Percentiles rank a stretch among this genome's conserved stretches.
These are phyloP conservation scores for Rutilus rutilus DNA, from an alignment of 2,113 vertebrate genomes.

Conservation along the genomic window DNA sequence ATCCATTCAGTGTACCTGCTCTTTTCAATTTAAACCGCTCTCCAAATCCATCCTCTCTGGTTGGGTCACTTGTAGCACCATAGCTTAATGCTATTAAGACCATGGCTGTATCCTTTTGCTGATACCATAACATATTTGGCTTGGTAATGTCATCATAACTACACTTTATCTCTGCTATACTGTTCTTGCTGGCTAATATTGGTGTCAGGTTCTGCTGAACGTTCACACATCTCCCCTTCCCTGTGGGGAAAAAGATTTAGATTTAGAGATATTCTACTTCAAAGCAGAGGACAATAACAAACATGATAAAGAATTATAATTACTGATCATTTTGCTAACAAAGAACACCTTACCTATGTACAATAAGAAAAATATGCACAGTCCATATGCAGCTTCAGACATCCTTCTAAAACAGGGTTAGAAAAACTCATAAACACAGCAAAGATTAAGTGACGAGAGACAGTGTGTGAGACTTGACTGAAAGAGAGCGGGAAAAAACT, in stretches of 20 bases:
- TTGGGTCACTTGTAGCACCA: background rate
- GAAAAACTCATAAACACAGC: background rate
- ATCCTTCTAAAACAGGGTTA: conserved; percentile 14
- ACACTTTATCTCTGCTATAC: no score
- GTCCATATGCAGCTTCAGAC: background rate
- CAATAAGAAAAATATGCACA: conserved; percentile 12
- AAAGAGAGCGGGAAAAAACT: no score
- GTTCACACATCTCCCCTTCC: background rate
- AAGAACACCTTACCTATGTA: background rate
- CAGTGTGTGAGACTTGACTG: background rate
- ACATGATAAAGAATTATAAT: no score
- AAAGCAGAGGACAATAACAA: no score
- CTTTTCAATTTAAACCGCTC: conserved; percentile 47
- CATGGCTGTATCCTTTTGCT: conserved; percentile 55
- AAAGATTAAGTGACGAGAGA: background rate
- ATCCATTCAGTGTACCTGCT: conserved; percentile 12
- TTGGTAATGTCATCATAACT: conserved; percentile 50
- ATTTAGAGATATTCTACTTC: no score
- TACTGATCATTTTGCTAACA: no score
- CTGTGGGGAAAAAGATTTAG: no score
- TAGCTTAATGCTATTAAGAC: conserved; percentile 60
- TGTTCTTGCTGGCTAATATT: no score
- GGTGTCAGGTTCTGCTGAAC: conserved; percentile 47
- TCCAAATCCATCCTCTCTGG: conserved; percentile 36
- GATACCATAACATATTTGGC: conserved; percentile 62